Percentiles rank a stretch among this genome's conserved stretches.
Conservation (phyloP, 2,113 vertebrate species). For the Carettochelys insculpta region DNA sequence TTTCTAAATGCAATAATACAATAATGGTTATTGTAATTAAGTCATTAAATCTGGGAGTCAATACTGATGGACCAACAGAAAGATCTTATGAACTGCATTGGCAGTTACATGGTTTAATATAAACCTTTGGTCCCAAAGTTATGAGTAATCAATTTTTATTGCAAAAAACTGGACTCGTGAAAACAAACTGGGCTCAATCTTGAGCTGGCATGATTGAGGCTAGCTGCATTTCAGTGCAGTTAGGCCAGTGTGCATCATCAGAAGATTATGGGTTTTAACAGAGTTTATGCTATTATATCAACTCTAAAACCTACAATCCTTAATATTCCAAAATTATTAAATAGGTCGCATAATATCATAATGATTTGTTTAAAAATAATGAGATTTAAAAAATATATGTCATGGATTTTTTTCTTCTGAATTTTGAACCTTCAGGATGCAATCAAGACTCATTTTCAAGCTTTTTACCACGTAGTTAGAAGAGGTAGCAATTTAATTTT, state of each 20-base stretch:
- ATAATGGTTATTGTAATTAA: conserved; percentile 73
- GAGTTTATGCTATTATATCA: conserved; percentile 59
- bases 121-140: conserved; percentile 43
- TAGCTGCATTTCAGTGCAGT: background rate
- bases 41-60: conserved; percentile 74
- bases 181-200: conserved; percentile 39
- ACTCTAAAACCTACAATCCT: conserved; percentile 41
- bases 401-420: background rate
- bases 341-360: background rate
- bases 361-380: background rate
- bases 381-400: background rate
- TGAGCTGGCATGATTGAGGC: conserved; percentile 56
- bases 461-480: background rate
- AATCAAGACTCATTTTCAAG: background rate
- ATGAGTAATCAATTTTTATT: conserved; percentile 60
- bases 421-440: background rate
- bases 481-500: background rate
- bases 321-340: background rate
- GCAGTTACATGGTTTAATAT: conserved; percentile 62
- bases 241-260: conserved; percentile 45
- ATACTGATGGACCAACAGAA: conserved; percentile 74
- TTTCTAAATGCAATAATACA: conserved; percentile 64
- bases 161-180: conserved; percentile 40
- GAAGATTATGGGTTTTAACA: conserved; percentile 32
- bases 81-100: conserved; percentile 68